phyloP scores from a whole-genome alignment of 2,113 vertebrate genomes.

The Ophiodon elongatus region DNA sequence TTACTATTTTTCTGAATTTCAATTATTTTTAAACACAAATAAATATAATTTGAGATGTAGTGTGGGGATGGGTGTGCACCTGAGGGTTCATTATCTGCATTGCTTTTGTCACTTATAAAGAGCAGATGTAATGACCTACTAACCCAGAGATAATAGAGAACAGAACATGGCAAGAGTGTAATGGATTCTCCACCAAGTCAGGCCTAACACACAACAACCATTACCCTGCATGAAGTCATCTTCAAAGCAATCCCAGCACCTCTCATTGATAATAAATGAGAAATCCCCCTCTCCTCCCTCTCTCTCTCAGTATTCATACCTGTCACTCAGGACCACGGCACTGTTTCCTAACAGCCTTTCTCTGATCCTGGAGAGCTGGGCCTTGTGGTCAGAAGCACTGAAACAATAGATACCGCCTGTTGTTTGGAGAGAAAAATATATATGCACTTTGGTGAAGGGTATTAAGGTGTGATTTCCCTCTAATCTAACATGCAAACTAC shows the following conservation, averaged over 20 bases:
- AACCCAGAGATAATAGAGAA: slow-evolving; percentile 63
- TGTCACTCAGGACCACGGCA: slow-evolving; percentile 68
- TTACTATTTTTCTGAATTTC: slow-evolving; percentile 29
- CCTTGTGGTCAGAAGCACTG: slow-evolving; percentile 2
- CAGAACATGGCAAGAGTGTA: slow-evolving; percentile 38
- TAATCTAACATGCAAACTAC: slow-evolving; percentile 20
- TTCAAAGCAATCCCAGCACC: slow-evolving; percentile 75
- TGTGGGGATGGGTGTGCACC: background rate
- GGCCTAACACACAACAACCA: slow-evolving; percentile 46
- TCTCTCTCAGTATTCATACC: slow-evolving; percentile 68
- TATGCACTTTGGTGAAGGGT: background rate
- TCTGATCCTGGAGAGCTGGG: slow-evolving; percentile 21
- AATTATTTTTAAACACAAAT: slow-evolving; percentile 34
- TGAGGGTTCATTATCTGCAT: slow-evolving; percentile 22
- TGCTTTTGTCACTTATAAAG: slow-evolving; percentile 17
- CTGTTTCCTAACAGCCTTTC: slow-evolving; percentile 42
- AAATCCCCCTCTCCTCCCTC: background rate
- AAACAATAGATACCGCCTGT: slow-evolving; percentile 25
- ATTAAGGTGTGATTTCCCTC: background rate
- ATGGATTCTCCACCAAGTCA: slow-evolving; percentile 50
- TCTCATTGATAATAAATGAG: slow-evolving; percentile 83
- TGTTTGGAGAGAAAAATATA: background rate
- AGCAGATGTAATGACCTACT: slow-evolving; percentile 51
- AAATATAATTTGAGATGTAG: background rate
- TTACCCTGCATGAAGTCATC: slow-evolving; percentile 66